phyloP scores from a whole-genome alignment of 23 tunicate species.

The Phallusia fumigata region DNA sequence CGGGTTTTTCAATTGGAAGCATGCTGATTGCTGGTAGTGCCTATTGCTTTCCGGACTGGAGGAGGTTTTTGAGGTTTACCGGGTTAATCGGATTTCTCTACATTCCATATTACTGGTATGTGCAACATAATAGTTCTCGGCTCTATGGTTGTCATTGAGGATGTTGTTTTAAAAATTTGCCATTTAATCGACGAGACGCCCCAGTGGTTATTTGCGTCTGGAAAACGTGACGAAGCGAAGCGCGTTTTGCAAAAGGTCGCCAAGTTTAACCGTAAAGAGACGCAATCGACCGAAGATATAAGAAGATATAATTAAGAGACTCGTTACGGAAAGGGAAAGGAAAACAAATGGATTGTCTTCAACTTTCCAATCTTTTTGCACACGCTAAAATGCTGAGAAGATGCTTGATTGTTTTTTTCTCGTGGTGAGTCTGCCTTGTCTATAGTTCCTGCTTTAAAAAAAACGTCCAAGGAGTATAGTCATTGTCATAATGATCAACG shows the following conservation, averaged over 20 bases:
- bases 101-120: slow-evolving; percentile 24
- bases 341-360: too few relatives aligned
- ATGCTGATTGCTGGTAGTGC: background rate
- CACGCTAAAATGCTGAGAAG: background rate
- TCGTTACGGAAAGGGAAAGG: too few relatives aligned
- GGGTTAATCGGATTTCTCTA: background rate
- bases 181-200: slow-evolving; percentile 7
- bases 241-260: slow-evolving; percentile 8
- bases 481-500: too few relatives aligned
- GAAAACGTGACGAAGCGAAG: background rate
- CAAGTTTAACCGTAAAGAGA: background rate
- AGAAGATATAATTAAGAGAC: too few relatives aligned
- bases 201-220: background rate
- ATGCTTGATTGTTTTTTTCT: background rate
- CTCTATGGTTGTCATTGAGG: too few relatives aligned
- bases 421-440: slow-evolving; percentile 2
- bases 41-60: background rate
- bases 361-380: background rate
- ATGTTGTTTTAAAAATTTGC: background rate
- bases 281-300: background rate
- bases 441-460: background rate
- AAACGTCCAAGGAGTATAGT: too few relatives aligned
- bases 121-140: too few relatives aligned
- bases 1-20: slow-evolving; percentile 11
- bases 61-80: slow-evolving; percentile 12